Percentiles rank a stretch among this genome's conserved stretches.
Evolutionary conservation across 2,113 vertebrate species (phyloP).

Genomic region (Oreochromis niloticus): DNA sequence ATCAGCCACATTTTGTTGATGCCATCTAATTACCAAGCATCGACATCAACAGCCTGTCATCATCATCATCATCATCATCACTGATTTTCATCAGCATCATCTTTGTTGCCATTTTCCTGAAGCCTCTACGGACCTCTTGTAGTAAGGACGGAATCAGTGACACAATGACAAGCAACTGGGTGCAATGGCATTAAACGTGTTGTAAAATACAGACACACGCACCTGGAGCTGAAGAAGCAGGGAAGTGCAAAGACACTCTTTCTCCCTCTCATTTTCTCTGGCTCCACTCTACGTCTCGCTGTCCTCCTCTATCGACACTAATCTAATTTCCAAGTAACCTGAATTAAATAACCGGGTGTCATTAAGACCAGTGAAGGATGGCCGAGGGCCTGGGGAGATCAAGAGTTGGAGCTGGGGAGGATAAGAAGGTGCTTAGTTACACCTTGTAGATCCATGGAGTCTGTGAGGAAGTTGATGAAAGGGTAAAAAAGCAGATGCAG

Average conservation of each 20-base stretch:
- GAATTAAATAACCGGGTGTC: constrained; percentile 62
- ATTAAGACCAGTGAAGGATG: constrained; percentile 54
- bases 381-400: constrained; percentile 19
- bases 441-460: neutral
- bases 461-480: neutral
- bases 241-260: neutral
- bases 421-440: constrained; percentile 29
- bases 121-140: neutral
- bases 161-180: neutral
- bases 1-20: neutral
- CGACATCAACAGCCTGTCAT: constrained; percentile 1
- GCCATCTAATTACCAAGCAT: constrained; percentile 1
- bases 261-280: neutral
- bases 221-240: neutral
- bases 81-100: constrained; percentile 14
- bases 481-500: neutral
- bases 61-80: neutral
- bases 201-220: neutral
- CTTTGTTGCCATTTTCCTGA: neutral
- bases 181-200: neutral
- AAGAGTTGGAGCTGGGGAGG: neutral
- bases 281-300: neutral
- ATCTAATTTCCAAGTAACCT: constrained; percentile 50
- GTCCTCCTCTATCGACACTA: constrained; percentile 25
- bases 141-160: constrained; percentile 8